Percentiles rank a stretch among this genome's conserved stretches.
Evolutionary conservation across 1,140 invertebrate species (phyloP).

Genomic region (Drosophila aff.): DNA sequence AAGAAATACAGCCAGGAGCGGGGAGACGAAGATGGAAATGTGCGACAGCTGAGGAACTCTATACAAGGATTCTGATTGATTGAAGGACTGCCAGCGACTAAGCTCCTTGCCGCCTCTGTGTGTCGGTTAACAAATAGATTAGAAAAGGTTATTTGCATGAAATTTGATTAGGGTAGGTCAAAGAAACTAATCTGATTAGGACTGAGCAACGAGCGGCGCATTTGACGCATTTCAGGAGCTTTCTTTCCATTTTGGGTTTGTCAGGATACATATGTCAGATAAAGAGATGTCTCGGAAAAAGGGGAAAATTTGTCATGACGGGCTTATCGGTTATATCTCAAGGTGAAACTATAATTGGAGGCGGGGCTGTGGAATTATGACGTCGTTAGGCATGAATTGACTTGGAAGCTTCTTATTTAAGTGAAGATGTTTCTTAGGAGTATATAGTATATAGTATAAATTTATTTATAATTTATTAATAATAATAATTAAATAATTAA

Average conservation of each 20-base stretch:
- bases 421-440: background rate
- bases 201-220: conserved; percentile 32
- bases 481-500: too few relatives aligned
- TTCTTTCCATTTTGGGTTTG: conserved; percentile 2
- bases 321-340: conserved; percentile 22
- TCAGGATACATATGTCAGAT: conserved; percentile 3
- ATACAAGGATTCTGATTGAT: conserved; percentile 56
- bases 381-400: background rate
- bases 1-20: background rate
- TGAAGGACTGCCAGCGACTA: conserved; percentile 54
- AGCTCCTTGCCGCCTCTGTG: conserved; percentile 42
- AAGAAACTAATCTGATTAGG: conserved; percentile 76
- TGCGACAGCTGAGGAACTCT: conserved; percentile 59
- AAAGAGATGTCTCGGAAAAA: conserved; percentile 1
- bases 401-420: background rate
- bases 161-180: conserved; percentile 81
- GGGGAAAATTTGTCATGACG: conserved; percentile 23
- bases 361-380: background rate
- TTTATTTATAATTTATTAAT: background rate
- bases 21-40: conserved; percentile 41
- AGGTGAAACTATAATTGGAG: conserved; percentile 24
- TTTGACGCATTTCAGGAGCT: conserved; percentile 46
- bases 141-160: conserved; percentile 70
- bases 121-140: conserved; percentile 67
- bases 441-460: background rate